Evolutionary conservation across 2,888 invertebrate species (phyloP), one percentile per base, ranked within the genome.

Genomic region (Chironomus tentans): DNA sequence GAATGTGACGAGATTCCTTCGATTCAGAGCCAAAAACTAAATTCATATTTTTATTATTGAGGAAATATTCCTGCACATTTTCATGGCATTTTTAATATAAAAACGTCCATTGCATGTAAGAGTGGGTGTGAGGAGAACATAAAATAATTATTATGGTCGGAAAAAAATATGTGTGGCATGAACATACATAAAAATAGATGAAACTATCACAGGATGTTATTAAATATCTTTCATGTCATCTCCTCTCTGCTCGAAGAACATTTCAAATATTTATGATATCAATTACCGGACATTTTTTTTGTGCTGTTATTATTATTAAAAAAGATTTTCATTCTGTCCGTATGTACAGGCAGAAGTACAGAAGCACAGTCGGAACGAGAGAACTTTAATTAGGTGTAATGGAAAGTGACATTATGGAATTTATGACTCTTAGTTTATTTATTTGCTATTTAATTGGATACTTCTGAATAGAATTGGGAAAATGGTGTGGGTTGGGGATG

Each of bases 241-340:
- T 38, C 38, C 38, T 38, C 38, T 38, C 38, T 38, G 10, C 38
- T 10, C 38, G 38, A 38, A n/a, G 38, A 38, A 46, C 72, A 72
- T 65, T 62, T 72, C 61, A 72, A 72, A 72, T 72, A 72, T 72
- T 72, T 72, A 72, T 72, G 72, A 72, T 72, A 72, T 72, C 72
- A 72, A 72, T 72, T 72, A 72, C 72, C 72, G 72, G 72, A 62
- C 72, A 62, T 72, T 72, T 38, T 28, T 28, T 38, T 38, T 10
- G 38, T 56, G 46, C 72, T 50, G 50, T 61, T 72, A 72, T 72
- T 38, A 38, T 38, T 72, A 72, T 22, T 21, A 62, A 65, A 72
- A 62, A 38, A 28, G 61, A 61, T 72, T 56, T 12, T 72, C 38
- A 28, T 61, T 38, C 28, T 13, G 2, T n/a, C 38, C 18, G 13